A percentile compares a stretch with the other conserved stretches of the same genome.
Conservation (phyloP, 23 tunicate genomes). For the Ciona savignyi region DNA sequence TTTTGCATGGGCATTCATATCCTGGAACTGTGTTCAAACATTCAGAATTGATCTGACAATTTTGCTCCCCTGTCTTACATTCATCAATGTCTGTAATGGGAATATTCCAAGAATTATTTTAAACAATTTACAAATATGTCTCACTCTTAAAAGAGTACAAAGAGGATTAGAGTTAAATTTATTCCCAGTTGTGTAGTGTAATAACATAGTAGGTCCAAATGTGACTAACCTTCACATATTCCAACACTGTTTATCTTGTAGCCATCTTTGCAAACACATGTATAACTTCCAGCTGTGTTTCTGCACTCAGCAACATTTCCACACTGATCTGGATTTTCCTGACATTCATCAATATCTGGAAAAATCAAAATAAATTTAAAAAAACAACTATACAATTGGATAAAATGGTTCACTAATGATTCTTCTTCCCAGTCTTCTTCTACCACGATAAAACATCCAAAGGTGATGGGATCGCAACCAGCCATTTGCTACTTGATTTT, state of each 20-base stretch:
- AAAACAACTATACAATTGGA: background rate
- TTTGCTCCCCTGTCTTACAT: conserved; percentile 10
- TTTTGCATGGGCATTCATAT: conserved; percentile 25
- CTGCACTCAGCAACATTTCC: conserved; percentile 29
- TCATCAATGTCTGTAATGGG: conserved; percentile 45
- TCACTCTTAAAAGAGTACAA: too few species aligned
- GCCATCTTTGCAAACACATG: conserved; percentile 34
- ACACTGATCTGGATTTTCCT: conserved; percentile 17
- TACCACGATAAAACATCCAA: too few species aligned
- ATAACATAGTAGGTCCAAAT: too few species aligned
- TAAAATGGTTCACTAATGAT: too few species aligned
- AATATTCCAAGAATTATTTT: too few species aligned
- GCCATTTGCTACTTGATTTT: too few species aligned
- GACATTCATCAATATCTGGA: conserved; percentile 54
- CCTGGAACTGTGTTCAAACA: conserved; percentile 39
- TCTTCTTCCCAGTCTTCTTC: too few species aligned
- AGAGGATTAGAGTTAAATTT: too few species aligned
- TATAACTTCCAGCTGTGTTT: conserved; percentile 37
- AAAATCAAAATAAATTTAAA: background rate
- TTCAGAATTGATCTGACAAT: conserved; percentile 17
- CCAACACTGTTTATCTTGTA: conserved; percentile 10
- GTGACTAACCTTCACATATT: conserved; percentile 23
- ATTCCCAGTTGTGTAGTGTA: too few species aligned
- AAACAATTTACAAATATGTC: too few species aligned
- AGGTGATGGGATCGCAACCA: too few species aligned